Base-by-base conservation (phyloP, 2,888 invertebrate genomes). In the Drosophila cracens region DNA sequence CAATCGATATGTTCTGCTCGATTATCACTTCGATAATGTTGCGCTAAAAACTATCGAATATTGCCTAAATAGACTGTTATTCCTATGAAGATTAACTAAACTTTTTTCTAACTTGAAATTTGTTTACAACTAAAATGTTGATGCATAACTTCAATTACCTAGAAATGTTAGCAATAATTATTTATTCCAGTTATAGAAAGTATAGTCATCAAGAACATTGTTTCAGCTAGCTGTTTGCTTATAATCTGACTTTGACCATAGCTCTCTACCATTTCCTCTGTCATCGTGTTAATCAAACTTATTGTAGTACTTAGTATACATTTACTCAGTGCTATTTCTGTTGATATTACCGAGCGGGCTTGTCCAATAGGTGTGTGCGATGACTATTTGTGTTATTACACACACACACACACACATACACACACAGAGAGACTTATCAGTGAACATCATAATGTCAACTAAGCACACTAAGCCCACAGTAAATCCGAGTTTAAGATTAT, bases 401-500 rank as follows among this genome's bases (percentile, higher is more conserved):
- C 33, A 56, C 36, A 10, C 34, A 18, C 5, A 53, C 53, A 21
- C n/a, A 10, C 25, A 27, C 11, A 10, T 10, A 61, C 54, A 27
- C n/a, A 38, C 7, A 36, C n/a, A 11, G 18, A n/a, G 18, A 34
- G n/a, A 27, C 25, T 27, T 68, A 68, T 66, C 67, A 67, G 6
- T 27, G 4, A 43, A 27, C 27, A 51, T 38, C 25, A 38, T 21
- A 38, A 69, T 27, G 68, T 67, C 54, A 54, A 46, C 40, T 53
- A 33, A 67, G 40, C 52, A 25, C 31, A 31, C 25, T 36, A 31
- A 36, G 43, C 29, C 25, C 51, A 52, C n/a, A 46, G 67, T 46
- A 48, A 67, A 67, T 33, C 48, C 56, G 33, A 56, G 38, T 48
- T 54, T 2, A 53, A 38, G 67, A 54, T 68, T 54, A 68, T 68